phyloP scores from a whole-genome alignment of 2,888 invertebrate species.

The Agrochola lota region DNA sequence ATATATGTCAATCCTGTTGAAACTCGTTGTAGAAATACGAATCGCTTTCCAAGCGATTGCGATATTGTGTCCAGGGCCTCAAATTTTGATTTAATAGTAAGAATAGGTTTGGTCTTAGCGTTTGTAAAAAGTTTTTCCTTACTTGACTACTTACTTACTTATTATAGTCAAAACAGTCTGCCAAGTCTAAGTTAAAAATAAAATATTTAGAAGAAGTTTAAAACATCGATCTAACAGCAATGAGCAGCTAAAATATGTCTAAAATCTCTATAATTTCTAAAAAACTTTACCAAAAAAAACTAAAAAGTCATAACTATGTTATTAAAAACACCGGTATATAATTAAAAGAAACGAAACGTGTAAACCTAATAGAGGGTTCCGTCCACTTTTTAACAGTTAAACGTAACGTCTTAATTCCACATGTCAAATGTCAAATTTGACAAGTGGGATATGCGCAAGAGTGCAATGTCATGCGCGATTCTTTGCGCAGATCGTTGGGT shows the following conservation, averaged over 20 bases:
- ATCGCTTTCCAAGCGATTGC: not conserved
- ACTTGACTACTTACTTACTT: not conserved
- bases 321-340: conserved; percentile 76
- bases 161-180: no score
- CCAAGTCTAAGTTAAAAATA: no score
- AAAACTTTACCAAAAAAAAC: conserved; percentile 41
- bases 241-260: not conserved
- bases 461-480: conserved; percentile 82
- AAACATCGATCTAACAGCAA: not conserved
- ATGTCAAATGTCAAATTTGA: conserved; percentile 84
- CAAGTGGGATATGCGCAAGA: conserved; percentile 72
- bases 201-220: no score
- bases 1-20: not conserved
- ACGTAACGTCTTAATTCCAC: conserved; percentile 82
- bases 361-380: conserved; percentile 85
- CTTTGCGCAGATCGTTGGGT: conserved; percentile 78
- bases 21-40: no score
- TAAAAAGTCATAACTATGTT: conserved; percentile 60
- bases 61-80: not conserved
- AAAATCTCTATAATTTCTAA: conserved; percentile 31
- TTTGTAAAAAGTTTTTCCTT: not conserved
- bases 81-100: not conserved
- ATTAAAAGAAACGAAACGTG: conserved; percentile 84
- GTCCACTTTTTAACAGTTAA: conserved; percentile 80
- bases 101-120: not conserved